Percentiles rank a stretch among this genome's conserved stretches.
Conservation (phyloP, 2,888 invertebrate species). For the Agrochola macilenta region DNA sequence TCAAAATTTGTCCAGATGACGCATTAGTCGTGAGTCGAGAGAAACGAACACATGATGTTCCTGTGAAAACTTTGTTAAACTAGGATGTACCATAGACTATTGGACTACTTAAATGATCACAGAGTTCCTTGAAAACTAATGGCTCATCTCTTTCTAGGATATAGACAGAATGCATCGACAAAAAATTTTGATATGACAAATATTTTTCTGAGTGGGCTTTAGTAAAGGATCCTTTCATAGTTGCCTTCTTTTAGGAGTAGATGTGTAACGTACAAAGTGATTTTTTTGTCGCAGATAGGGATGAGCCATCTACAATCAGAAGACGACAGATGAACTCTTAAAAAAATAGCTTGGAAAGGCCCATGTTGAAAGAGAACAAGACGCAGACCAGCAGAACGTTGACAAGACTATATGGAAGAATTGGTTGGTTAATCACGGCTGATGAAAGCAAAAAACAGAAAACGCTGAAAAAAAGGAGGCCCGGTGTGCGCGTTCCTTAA, state of each 20-base stretch:
- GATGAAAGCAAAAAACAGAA: background rate
- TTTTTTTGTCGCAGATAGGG: background rate
- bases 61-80: background rate
- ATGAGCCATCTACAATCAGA: background rate
- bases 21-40: constrained; percentile 58
- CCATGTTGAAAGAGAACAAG: background rate
- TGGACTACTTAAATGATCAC: constrained; percentile 1
- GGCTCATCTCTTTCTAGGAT: constrained; percentile 16
- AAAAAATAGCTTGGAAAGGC: too few relatives aligned
- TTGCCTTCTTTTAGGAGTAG: background rate
- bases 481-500: background rate
- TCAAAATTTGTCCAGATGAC: constrained; percentile 66
- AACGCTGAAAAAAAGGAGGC: too few relatives aligned
- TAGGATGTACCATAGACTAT: constrained; percentile 20
- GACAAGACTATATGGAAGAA: too few relatives aligned
- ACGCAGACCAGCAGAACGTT: background rate
- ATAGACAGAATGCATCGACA: background rate
- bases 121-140: constrained; percentile 28
- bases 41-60: constrained; percentile 32
- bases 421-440: background rate
- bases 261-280: background rate
- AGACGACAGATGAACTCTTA: background rate
- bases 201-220: background rate
- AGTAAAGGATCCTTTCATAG: background rate
- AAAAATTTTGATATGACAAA: background rate